phyloP scores from a whole-genome alignment of 1,140 invertebrate species.

The Drosophila eugracilis region DNA sequence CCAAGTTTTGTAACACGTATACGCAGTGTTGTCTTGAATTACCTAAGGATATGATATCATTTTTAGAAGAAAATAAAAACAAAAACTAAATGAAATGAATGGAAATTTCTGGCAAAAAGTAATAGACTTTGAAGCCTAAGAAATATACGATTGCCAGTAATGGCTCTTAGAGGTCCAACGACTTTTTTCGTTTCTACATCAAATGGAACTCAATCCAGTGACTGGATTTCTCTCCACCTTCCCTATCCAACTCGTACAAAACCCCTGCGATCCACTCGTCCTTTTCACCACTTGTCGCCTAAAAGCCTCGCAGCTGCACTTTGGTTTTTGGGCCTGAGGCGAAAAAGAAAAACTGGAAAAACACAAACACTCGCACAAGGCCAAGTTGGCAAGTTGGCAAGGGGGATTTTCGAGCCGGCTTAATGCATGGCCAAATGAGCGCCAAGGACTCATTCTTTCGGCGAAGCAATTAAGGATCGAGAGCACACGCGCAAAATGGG shows the following conservation, averaged over 20 bases:
- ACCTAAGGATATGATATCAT: too few relatives aligned
- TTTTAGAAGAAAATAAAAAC: too few relatives aligned
- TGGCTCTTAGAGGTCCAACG: neutral
- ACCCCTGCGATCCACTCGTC: conserved; percentile 11
- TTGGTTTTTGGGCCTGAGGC: conserved; percentile 20
- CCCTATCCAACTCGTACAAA: too few relatives aligned
- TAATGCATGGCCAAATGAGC: conserved; percentile 68
- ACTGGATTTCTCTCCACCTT: neutral
- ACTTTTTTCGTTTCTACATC: neutral
- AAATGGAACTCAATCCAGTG: conserved; percentile 5
- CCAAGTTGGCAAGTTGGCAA: conserved; percentile 1
- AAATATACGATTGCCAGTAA: neutral
- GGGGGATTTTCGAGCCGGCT: conserved; percentile 13
- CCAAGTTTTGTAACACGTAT: neutral
- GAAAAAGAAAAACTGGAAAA: conserved; percentile 28
- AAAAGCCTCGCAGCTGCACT: conserved; percentile 46
- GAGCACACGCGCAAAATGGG: conserved; percentile 17
- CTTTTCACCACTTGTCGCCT: conserved; percentile 41
- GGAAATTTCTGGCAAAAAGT: neutral
- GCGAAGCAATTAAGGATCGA: conserved; percentile 52
- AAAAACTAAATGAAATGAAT: too few relatives aligned
- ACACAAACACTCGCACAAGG: conserved; percentile 29
- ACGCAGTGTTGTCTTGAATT: neutral
- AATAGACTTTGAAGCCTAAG: neutral
- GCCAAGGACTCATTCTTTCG: conserved; percentile 69